phyloP scores from a whole-genome alignment of 2,888 invertebrate genomes.

The Danaus chrysippus region DNA sequence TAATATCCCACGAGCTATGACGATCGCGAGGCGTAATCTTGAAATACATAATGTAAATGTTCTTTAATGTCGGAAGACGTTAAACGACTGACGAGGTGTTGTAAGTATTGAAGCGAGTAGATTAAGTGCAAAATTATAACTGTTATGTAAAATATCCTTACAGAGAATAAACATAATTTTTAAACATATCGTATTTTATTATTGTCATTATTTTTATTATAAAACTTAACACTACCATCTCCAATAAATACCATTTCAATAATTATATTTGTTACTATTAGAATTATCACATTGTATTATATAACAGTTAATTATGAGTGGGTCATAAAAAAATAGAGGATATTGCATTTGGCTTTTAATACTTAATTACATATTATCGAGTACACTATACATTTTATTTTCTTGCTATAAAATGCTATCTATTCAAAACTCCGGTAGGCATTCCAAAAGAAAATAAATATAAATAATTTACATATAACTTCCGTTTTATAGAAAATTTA shows the following conservation, averaged over 20 bases:
- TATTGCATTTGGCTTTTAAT: constrained; percentile 76
- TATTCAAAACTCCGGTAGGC: constrained; percentile 78
- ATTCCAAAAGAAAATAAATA: constrained; percentile 72
- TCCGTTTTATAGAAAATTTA: constrained; percentile 76
- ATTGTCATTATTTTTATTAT: constrained; percentile 26
- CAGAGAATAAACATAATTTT: constrained; percentile 55
- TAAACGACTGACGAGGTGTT: constrained; percentile 40
- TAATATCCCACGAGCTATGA: constrained; percentile 14
- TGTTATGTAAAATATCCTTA: constrained; percentile 47
- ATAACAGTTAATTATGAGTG: constrained; percentile 6
- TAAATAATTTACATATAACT: constrained; percentile 67
- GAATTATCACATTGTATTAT: not conserved
- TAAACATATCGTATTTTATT: constrained; percentile 35
- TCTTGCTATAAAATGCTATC: constrained; percentile 79
- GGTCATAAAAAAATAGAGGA: constrained; percentile 24
- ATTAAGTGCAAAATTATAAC: constrained; percentile 49
- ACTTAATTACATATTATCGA: constrained; percentile 78
- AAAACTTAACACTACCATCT: too few relatives aligned
- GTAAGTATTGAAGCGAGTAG: constrained; percentile 39
- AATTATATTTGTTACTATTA: too few relatives aligned
- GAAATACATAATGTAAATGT: constrained; percentile 10
- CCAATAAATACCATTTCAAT: too few relatives aligned
- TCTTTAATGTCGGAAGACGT: constrained; percentile 29
- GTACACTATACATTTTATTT: constrained; percentile 76
- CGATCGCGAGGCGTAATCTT: not conserved